These are phyloP conservation scores for Alosa sapidissima DNA, from an alignment of 2,797 vertebrate genomes.

Conservation along the genomic window DNA sequence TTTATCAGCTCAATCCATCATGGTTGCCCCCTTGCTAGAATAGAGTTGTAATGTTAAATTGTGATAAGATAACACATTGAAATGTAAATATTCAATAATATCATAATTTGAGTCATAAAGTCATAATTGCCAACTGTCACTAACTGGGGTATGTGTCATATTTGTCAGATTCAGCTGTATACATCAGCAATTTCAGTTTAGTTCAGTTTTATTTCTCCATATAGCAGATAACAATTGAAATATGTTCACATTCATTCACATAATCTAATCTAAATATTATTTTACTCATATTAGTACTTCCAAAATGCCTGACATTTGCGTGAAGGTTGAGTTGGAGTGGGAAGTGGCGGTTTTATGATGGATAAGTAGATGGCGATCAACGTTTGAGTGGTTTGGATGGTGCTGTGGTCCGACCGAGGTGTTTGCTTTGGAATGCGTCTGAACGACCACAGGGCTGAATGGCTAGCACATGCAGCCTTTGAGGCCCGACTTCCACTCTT, in stretches of 20 bases:
- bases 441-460: conserved; percentile 29
- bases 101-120: no score
- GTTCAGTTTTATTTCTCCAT: background rate
- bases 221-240: background rate
- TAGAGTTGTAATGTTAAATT: background rate
- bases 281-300: background rate
- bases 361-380: background rate
- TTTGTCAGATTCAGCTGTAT: background rate
- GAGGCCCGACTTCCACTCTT: background rate
- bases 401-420: background rate
- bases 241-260: background rate
- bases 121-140: background rate
- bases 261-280: no score
- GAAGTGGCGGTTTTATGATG: conserved; percentile 9
- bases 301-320: background rate
- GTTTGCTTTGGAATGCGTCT: conserved; percentile 36
- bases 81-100: conserved; percentile 14
- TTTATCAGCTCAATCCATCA: background rate
- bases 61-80: background rate
- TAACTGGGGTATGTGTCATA: background rate
- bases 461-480: conserved; percentile 38
- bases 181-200: background rate
- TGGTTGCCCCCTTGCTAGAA: background rate
- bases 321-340: background rate
- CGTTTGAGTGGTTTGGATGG: conserved; percentile 25